phyloP scores from a whole-genome alignment of 2,113 vertebrate species.

The Ptyas mucosa region DNA sequence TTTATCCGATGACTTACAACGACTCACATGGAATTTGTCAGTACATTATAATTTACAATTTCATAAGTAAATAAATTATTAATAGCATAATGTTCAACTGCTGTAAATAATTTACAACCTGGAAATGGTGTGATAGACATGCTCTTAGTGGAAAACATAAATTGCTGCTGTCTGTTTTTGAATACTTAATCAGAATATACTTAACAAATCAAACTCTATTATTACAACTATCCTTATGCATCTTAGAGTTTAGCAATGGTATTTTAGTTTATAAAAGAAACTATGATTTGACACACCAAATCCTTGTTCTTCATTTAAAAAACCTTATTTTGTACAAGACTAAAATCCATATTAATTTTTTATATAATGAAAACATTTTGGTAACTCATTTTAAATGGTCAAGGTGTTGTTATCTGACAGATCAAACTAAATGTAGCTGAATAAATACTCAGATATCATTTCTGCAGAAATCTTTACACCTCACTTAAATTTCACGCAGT shows the following conservation, averaged over 20 bases:
- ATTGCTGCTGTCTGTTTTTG: slow-evolving; percentile 32
- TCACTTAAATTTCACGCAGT: background rate
- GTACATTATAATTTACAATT: slow-evolving; percentile 54
- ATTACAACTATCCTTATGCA: slow-evolving; percentile 19
- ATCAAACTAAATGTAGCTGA: background rate
- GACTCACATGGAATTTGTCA: slow-evolving; percentile 35
- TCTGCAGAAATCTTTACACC: background rate
- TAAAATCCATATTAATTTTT: background rate
- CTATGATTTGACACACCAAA: slow-evolving; percentile 14
- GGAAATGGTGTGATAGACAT: slow-evolving; percentile 46
- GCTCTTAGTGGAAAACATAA: slow-evolving; percentile 45
- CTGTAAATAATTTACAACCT: slow-evolving; percentile 56
- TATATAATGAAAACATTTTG: slow-evolving; percentile 8
- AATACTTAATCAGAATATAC: slow-evolving; percentile 37
- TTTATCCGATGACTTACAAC: slow-evolving; percentile 34
- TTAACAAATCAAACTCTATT: slow-evolving; percentile 49
- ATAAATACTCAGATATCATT: background rate
- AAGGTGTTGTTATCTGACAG: background rate
- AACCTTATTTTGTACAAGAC: slow-evolving; percentile 15
- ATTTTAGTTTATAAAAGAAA: slow-evolving; percentile 23
- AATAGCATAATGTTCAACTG: slow-evolving; percentile 40
- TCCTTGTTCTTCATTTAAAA: background rate
- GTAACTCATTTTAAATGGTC: slow-evolving; percentile 1
- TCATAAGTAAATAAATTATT: slow-evolving; percentile 55
- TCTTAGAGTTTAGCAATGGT: slow-evolving; percentile 15